Evolutionary conservation across 2,797 vertebrate genomes (phyloP).

Genomic region (Sebastes paucispinis): DNA sequence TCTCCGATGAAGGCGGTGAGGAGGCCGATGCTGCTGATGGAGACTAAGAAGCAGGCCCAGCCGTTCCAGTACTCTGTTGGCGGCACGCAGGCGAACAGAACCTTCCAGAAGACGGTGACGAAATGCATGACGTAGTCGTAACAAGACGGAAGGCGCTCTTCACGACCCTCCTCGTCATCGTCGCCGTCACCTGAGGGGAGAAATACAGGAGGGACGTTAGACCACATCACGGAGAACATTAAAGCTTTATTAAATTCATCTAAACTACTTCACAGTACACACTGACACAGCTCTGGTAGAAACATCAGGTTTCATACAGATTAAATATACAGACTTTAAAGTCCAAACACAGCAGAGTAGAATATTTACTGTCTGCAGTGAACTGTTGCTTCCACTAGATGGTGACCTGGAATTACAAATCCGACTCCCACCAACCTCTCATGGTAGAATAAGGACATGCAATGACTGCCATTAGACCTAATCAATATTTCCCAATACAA

Average conservation of each 20-base stretch:
- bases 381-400: constrained; percentile 40
- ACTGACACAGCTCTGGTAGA: too few species aligned
- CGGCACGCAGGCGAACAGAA: constrained; percentile 91
- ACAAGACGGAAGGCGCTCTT: constrained; percentile 88
- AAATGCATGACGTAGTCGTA: constrained; percentile 94
- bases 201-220: background rate
- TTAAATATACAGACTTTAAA: background rate
- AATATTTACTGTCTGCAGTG: constrained; percentile 8
- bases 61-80: constrained; percentile 92
- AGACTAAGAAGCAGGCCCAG: constrained; percentile 90
- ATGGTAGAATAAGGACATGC: background rate
- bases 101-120: constrained; percentile 94
- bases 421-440: background rate
- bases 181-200: constrained; percentile 77
- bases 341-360: background rate
- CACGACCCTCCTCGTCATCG: constrained; percentile 88
- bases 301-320: background rate
- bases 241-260: background rate
- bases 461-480: background rate
- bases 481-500: background rate
- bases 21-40: constrained; percentile 85
- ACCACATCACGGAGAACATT: background rate
- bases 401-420: constrained; percentile 1
- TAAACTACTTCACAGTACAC: background rate
- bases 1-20: constrained; percentile 89